Base-by-base conservation (phyloP, 1,140 invertebrate genomes). In the Pseudomyrmex gracilis region DNA sequence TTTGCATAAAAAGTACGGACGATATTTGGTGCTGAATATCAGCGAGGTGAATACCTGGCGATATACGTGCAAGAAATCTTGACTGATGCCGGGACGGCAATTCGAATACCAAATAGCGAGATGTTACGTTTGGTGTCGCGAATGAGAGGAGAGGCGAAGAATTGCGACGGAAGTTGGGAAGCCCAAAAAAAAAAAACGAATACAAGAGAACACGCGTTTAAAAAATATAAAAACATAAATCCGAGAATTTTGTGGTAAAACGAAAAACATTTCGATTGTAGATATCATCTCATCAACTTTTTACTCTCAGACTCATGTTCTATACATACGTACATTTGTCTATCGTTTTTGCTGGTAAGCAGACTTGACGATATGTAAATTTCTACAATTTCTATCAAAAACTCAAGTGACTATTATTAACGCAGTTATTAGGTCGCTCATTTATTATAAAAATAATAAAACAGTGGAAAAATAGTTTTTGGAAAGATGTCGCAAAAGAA, bases 31-130 rank as follows among this genome's bases (percentile, higher is more conserved):
- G 90, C 80, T 87, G 90, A 89, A 91, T 91, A 89, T 73, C 83
- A 84, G 85, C 66, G 20, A 43, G 83, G 58, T 82, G 87, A 88
- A 88, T 87, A 83, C 58, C 34, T 51, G 67, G 74, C 83, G 73
- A 87, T 85, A 78, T 86, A 90, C 90, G 89, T 87, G 87, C 89
- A 82, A 88, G 88, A 90, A 92, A 92, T 92, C 87, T 83, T 88
- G 87, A 91, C 90, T 86, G 85, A 88, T 89, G 76, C 51, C 61
- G 45, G 43, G 17, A 74, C 88, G 80, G 84, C 86, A 90, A 90
- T 92, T 90, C 88, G 86, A 90, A 90, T 90, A 90, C 83, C 77
- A 89, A 92, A 88, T 89, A 80, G 49, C 57, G 4, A 64, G 49
- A 22, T 51, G 24, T 66, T 20, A 66, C 67, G 57, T 84, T 84